A percentile compares a stretch with the other conserved stretches of the same genome.
These are phyloP conservation scores for Characodon lateralis DNA, from an alignment of 2,797 vertebrate genomes.

Conservation along the genomic window DNA sequence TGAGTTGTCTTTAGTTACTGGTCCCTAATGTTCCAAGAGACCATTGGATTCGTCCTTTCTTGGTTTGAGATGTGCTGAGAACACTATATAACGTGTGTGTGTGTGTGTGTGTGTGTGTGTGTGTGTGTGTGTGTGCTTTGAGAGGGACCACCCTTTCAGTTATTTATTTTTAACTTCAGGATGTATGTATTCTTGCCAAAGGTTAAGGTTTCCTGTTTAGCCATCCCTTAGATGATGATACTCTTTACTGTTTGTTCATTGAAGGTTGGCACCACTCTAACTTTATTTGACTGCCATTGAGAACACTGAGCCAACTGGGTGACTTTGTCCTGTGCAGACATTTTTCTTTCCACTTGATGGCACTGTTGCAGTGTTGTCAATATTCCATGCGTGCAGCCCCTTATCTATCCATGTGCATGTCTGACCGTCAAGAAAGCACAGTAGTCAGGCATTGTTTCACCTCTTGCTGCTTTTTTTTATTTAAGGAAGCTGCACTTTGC, in stretches of 20 bases:
- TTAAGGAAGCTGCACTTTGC: conserved; percentile 66
- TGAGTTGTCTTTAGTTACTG: background rate
- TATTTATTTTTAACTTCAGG: background rate
- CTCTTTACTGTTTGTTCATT: conserved; percentile 10
- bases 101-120: too few species aligned
- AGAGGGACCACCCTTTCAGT: background rate
- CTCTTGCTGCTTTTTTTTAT: conserved; percentile 25
- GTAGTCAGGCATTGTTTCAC: conserved; percentile 10
- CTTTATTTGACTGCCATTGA: conserved; percentile 49
- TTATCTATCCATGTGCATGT: conserved; percentile 54
- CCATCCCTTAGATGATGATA: conserved; percentile 23
- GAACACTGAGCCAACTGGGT: conserved; percentile 22
- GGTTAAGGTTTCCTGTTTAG: conserved; percentile 4
- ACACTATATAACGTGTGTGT: background rate
- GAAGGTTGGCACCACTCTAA: conserved; percentile 33
- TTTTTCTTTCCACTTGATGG: conserved; percentile 67
- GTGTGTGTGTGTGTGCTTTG: background rate
- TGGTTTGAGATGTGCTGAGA: background rate
- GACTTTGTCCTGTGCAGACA: background rate
- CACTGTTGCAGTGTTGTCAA: conserved; percentile 63
- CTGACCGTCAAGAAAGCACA: too few species aligned
- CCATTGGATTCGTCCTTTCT: background rate
- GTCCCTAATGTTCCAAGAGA: background rate
- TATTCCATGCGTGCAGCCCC: conserved; percentile 13
- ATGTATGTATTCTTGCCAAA: too few species aligned